Evolutionary conservation across 2,113 vertebrate species (phyloP).

Genomic region (Callaeas wilsoni): DNA sequence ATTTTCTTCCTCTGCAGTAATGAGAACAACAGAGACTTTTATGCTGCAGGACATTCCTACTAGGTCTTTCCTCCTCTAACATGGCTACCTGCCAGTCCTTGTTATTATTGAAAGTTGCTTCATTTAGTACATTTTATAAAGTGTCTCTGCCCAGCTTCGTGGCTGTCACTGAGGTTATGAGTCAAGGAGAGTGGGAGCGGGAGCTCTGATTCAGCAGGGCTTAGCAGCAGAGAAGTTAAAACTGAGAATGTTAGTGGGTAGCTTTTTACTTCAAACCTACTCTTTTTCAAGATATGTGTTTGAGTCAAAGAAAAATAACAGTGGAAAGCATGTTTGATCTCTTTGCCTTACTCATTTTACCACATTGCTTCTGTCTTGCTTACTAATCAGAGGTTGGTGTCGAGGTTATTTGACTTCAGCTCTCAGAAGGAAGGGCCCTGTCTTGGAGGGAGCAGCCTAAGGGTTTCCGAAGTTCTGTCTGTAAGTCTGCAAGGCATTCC

Average conservation of each 20-base stretch:
- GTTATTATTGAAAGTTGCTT: conserved; percentile 44
- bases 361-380: neutral
- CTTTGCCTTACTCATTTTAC: neutral
- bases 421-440: neutral
- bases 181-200: neutral
- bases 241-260: neutral
- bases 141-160: neutral
- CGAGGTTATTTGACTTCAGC: neutral
- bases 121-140: conserved; percentile 39
- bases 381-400: neutral
- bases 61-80: conserved; percentile 36
- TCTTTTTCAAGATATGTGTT: neutral
- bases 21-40: conserved; percentile 63
- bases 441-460: neutral
- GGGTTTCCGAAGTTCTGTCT: neutral
- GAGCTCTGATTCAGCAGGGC: neutral
- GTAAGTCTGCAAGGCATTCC: neutral
- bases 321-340: neutral
- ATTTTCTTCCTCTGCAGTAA: conserved; percentile 54
- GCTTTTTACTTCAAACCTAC: neutral
- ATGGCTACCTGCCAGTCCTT: conserved; percentile 49
- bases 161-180: conserved; percentile 7
- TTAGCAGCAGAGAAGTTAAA: neutral
- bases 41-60: conserved; percentile 40
- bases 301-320: neutral